phyloP scores from a whole-genome alignment of 1,140 invertebrate genomes.

The Battus philenor region DNA sequence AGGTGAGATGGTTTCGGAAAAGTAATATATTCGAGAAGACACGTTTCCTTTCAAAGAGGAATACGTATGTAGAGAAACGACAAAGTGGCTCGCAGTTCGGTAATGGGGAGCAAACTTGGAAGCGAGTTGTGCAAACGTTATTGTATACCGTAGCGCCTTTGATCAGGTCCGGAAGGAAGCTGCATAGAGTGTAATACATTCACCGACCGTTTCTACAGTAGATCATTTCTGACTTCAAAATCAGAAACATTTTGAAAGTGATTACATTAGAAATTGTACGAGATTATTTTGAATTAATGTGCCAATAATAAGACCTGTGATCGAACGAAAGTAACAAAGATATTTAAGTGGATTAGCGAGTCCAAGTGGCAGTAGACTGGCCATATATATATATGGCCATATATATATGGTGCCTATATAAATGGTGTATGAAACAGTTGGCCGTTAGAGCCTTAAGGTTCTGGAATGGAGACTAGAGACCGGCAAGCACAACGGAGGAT shows the following conservation, averaged over 20 bases:
- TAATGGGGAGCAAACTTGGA: conserved; percentile 1
- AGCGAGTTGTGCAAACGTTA: conserved; percentile 9
- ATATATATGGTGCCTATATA: too few relatives aligned
- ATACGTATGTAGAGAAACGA: not conserved
- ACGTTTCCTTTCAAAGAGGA: not conserved
- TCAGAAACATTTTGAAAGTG: conserved; percentile 10
- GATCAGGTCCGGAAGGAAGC: conserved; percentile 8
- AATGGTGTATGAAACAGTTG: too few relatives aligned
- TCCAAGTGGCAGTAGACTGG: too few relatives aligned
- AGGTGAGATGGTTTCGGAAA: not conserved
- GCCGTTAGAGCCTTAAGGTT: too few relatives aligned
- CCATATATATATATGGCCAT: too few relatives aligned
- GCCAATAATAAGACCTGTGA: too few relatives aligned
- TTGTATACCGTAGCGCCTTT: conserved; percentile 8
- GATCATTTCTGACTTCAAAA: conserved; percentile 9
- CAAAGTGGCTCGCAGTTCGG: not conserved
- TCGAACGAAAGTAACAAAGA: too few relatives aligned
- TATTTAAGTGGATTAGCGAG: too few relatives aligned
- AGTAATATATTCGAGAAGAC: not conserved
- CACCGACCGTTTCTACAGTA: not conserved
- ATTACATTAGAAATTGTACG: too few relatives aligned
- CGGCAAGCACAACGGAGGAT: too few relatives aligned
- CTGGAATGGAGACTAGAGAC: too few relatives aligned
- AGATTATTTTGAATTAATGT: too few relatives aligned
- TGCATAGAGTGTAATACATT: conserved; percentile 10